Evolutionary conservation across 2,888 invertebrate species (phyloP), one percentile per base, ranked within the genome.

Genomic region (Eristalis arbustorum): DNA sequence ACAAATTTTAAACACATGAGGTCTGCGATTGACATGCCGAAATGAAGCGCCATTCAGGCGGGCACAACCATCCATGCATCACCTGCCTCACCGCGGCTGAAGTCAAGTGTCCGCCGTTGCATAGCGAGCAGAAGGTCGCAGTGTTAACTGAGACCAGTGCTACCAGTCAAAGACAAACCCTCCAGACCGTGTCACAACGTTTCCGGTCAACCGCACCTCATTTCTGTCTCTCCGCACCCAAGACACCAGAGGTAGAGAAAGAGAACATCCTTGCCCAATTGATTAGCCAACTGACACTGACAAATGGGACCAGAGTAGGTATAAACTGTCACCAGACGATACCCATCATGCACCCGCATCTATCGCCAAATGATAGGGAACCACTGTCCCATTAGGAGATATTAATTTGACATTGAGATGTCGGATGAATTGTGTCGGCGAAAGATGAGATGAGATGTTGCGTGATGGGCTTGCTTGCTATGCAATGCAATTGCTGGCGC

Each of bases 321-420:
- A 57, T 40, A 64, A 59, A 59, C 59, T 28, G 59, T 59, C 59
- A 59, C 59, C 59, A 59, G 13, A 59, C 13, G 18, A 59, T 66
- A 57, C 31, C 31, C 31, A 31, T 31, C 28, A 49, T n/a, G 37
- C 22, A 13, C 57, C 37, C 64, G 66, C 76, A 77, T 64, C 69
- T 40, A 74, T 84, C 71, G 18, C 63, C 69, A 28, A 68, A 72
- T 67, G 56, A n/a, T 63, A 62, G 42, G 42, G 61, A 74, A 81
- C n/a, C 72, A 72, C 40, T 63, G 22, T 64, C 5, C 13, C 40
- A 64, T 77, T 71, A 74, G 69, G 63, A 42, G 28, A 22, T 76
- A 74, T 77, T 84, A 81, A 82, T 78, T 67, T 82, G 85, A 82
- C 85, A 82, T 82, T 85, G 85, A 74, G 69, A 73, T 85, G 85